These are phyloP conservation scores for Sisor rabdophorus DNA, from an alignment of 2,113 vertebrate genomes.

Conservation along the genomic window DNA sequence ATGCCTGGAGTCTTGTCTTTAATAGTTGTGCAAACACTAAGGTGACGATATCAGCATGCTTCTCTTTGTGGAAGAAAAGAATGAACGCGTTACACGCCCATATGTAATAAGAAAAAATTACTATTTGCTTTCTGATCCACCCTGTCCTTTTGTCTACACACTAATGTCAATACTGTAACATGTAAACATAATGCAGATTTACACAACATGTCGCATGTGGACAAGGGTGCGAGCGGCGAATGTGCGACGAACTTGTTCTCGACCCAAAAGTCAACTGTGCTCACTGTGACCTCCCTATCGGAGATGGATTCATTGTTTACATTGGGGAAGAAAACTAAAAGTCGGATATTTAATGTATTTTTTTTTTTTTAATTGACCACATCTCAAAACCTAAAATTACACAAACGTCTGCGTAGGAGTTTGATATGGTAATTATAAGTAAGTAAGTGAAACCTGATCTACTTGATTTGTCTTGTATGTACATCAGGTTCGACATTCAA, in stretches of 20 bases:
- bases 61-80: constrained; percentile 19
- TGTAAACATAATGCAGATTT: constrained; percentile 30
- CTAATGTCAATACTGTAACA: constrained; percentile 36
- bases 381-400: too few species aligned
- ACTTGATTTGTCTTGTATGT: background rate
- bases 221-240: background rate
- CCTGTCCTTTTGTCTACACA: constrained; percentile 27
- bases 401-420: background rate
- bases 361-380: too few species aligned
- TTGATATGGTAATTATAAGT: background rate
- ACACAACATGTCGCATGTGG: constrained; percentile 1
- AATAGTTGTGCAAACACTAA: constrained; percentile 16
- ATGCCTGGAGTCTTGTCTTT: constrained; percentile 14
- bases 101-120: constrained; percentile 22
- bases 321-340: background rate
- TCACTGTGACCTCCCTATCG: constrained; percentile 9
- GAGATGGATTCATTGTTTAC: background rate
- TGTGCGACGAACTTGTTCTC: background rate
- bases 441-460: background rate
- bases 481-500: background rate
- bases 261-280: background rate
- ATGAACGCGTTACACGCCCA: constrained; percentile 20
- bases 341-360: background rate
- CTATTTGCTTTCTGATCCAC: constrained; percentile 31
- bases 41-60: constrained; percentile 14